Evolutionary conservation across 1,140 invertebrate species (phyloP).

Genomic region (Diorhabda carinulata): DNA sequence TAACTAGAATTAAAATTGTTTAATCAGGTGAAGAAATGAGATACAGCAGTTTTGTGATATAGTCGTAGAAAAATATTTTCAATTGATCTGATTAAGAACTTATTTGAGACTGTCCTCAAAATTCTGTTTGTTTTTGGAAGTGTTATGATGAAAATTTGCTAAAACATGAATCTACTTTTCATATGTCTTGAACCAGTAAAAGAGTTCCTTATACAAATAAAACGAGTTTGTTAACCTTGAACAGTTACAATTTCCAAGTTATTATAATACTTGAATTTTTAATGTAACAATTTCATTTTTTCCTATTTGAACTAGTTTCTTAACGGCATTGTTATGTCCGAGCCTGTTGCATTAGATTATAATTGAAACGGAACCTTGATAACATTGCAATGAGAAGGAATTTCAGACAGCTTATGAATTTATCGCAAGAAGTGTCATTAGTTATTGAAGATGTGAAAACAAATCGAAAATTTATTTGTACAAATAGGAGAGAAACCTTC

Average conservation of each 20-base stretch:
- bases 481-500: too few relatives aligned
- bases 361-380: not conserved
- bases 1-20: too few relatives aligned
- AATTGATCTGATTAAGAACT: too few relatives aligned
- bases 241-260: not conserved
- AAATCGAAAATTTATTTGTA: too few relatives aligned
- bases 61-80: too few relatives aligned
- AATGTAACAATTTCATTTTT: not conserved
- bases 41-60: too few relatives aligned
- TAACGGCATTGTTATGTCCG: not conserved
- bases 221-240: not conserved
- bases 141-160: too few relatives aligned
- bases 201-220: not conserved
- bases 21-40: too few relatives aligned
- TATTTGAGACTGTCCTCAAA: too few relatives aligned
- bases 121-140: too few relatives aligned
- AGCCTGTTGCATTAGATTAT: not conserved
- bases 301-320: not conserved
- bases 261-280: not conserved
- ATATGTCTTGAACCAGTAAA: not conserved
- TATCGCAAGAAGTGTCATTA: not conserved
- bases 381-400: not conserved
- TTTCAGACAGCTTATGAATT: not conserved
- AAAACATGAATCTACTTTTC: too few relatives aligned
- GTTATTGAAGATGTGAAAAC: too few relatives aligned